phyloP scores from a whole-genome alignment of 64 coral and sea anemone species.

The Platygyra sinensis region DNA sequence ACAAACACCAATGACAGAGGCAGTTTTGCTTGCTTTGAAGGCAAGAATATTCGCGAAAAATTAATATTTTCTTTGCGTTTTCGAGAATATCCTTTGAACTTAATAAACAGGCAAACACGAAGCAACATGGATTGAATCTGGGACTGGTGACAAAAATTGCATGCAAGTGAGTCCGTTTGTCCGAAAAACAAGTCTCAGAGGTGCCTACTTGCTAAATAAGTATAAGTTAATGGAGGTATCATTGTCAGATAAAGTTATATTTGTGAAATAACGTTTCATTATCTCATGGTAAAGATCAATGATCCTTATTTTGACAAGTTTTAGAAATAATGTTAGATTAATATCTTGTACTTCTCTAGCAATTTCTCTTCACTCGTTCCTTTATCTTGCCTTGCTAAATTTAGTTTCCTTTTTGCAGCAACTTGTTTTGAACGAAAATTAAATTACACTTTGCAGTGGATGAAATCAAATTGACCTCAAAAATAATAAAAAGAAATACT shows the following conservation, averaged over 20 bases:
- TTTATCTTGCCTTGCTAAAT: background rate
- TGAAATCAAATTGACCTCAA: background rate
- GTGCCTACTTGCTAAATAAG: background rate
- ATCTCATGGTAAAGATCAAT: background rate
- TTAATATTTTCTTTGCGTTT: background rate
- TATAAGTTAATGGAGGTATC: background rate
- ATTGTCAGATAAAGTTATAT: background rate
- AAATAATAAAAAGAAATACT: background rate
- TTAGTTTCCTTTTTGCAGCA: background rate
- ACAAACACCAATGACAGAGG: background rate
- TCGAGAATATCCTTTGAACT: background rate
- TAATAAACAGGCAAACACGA: background rate
- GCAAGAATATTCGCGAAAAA: background rate
- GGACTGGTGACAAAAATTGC: background rate
- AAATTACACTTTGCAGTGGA: background rate
- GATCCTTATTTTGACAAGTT: background rate
- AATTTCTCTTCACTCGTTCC: background rate
- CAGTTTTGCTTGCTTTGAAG: slow-evolving; percentile 1
- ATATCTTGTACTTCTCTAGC: background rate
- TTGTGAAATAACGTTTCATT: background rate
- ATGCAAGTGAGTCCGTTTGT: background rate
- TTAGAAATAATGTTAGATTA: background rate
- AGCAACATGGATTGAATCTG: background rate
- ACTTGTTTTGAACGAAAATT: background rate
- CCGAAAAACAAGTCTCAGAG: background rate